Evolutionary conservation across 2,113 vertebrate species (phyloP).

Genomic region (Poeciliopsis turrubarensis): DNA sequence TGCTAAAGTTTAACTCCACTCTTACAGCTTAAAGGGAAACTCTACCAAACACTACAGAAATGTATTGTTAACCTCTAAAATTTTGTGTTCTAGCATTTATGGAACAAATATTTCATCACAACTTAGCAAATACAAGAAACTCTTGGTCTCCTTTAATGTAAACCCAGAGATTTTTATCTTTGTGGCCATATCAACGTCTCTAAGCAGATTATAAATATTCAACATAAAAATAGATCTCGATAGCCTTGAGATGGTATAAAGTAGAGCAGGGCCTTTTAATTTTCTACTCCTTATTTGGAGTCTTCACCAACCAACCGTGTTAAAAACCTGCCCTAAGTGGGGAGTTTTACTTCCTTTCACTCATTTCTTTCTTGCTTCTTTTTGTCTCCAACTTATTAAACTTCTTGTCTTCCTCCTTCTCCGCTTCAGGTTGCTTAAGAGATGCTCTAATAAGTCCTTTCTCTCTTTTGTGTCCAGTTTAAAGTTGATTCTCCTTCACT

Average conservation of each 20-base stretch:
- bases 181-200: too few species aligned
- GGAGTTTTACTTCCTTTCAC: conserved; percentile 1
- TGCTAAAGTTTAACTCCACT: not conserved
- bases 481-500: not conserved
- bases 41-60: not conserved
- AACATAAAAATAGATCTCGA: not conserved
- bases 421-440: not conserved
- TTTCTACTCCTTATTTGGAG: not conserved
- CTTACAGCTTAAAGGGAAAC: not conserved
- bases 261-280: not conserved
- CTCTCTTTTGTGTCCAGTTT: not conserved
- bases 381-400: not conserved
- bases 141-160: not conserved
- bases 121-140: not conserved
- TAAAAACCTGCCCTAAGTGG: not conserved
- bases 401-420: too few species aligned
- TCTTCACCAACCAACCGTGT: not conserved
- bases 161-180: too few species aligned
- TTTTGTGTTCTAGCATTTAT: not conserved
- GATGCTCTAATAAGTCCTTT: not conserved
- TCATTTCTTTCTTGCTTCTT: conserved; percentile 7
- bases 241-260: not conserved
- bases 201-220: not conserved
- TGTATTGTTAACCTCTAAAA: not conserved
- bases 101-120: not conserved